Evolutionary conservation across 1,140 invertebrate species (phyloP).

Genomic region (Caenorhabditis briggsae): DNA sequence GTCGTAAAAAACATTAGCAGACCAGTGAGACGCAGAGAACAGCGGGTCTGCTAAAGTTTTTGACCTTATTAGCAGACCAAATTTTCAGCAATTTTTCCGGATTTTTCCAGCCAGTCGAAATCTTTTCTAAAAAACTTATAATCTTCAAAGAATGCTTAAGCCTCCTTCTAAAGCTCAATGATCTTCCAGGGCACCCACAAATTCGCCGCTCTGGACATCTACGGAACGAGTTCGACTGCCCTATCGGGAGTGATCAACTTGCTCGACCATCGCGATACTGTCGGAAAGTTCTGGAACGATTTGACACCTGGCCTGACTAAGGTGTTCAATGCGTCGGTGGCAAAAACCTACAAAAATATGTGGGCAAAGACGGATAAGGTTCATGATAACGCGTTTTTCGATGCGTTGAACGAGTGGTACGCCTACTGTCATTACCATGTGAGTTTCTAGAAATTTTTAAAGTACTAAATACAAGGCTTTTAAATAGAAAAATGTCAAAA

Average conservation of each 20-base stretch:
- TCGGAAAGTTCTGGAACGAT: conserved; percentile 32
- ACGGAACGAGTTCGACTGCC: not conserved
- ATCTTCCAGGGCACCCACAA: conserved; percentile 28
- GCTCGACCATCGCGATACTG: conserved; percentile 19
- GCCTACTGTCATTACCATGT: conserved; percentile 44
- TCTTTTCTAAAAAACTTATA: no score
- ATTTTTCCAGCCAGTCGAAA: no score
- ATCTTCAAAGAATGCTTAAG: no score
- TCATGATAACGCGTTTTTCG: conserved; percentile 36
- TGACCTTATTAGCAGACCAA: no score
- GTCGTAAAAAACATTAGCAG: no score
- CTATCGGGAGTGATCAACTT: not conserved
- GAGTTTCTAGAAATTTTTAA: no score
- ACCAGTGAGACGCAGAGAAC: no score
- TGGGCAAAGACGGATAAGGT: conserved; percentile 45
- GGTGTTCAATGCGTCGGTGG: not conserved
- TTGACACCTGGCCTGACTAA: not conserved
- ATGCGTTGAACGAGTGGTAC: conserved; percentile 52
- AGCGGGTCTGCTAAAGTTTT: no score
- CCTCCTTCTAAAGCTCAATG: not conserved
- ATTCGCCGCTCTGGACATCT: not conserved
- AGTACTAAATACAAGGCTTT: no score
- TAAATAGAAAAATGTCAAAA: no score
- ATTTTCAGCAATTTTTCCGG: no score
- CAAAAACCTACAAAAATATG: conserved; percentile 31